Percentiles rank a stretch among this genome's conserved stretches.
Evolutionary conservation across 2,888 invertebrate species (phyloP).

Genomic region (Aspidapion aeneum): DNA sequence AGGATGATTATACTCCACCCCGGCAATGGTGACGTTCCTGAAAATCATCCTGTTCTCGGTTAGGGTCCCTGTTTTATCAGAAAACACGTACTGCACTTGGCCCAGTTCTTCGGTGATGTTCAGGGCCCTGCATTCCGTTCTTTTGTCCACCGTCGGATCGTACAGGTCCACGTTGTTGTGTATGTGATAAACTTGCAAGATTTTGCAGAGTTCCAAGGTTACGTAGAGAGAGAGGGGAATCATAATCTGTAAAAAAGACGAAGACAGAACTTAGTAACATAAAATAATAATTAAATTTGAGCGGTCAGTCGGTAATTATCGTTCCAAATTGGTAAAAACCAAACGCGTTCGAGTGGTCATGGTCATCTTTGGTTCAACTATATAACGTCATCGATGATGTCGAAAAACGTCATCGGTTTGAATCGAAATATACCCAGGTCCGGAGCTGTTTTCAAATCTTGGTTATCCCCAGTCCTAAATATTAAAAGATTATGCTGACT

Average conservation of each 20-base stretch:
- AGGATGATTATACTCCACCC: constrained; percentile 85
- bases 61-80: constrained; percentile 96
- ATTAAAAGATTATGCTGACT: no score
- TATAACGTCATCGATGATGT: no score
- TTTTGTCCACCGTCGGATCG: constrained; percentile 77
- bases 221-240: constrained; percentile 96
- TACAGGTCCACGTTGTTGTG: constrained; percentile 86
- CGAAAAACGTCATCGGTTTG: no score
- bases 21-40: constrained; percentile 83
- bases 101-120: constrained; percentile 98
- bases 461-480: no score
- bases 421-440: no score
- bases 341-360: no score
- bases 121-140: constrained; percentile 86
- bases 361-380: no score
- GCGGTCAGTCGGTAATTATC: no score
- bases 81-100: constrained; percentile 92
- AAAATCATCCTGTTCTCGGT: constrained; percentile 99
- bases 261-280: neutral
- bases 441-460: no score
- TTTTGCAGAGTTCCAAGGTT: constrained; percentile 93
- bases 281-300: no score
- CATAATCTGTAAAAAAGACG: constrained; percentile 66
- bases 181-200: constrained; percentile 93
- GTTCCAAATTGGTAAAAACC: no score